A percentile compares a stretch with the other conserved stretches of the same genome.
phyloP scores from a whole-genome alignment of 1,140 invertebrate species.

The Macrostomum lignano region DNA sequence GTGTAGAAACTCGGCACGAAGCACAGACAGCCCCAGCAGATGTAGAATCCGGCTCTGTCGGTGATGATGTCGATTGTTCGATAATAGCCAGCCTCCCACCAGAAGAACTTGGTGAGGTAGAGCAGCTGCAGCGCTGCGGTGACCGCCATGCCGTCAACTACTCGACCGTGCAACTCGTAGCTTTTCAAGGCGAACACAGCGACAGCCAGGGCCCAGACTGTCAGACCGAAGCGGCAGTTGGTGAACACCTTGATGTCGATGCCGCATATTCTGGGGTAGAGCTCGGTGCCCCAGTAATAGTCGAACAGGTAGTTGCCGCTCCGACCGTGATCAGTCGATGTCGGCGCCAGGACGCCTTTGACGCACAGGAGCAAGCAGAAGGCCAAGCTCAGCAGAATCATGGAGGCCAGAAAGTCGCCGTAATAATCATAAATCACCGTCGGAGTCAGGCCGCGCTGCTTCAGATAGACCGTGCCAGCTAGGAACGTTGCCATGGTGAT shows the following conservation, averaged over 20 bases:
- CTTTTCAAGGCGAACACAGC: constrained; percentile 21
- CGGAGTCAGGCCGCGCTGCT: constrained; percentile 13
- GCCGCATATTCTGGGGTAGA: constrained; percentile 31
- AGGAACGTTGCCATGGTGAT: constrained; percentile 22
- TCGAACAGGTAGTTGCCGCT: constrained; percentile 29
- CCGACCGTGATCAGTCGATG: constrained; percentile 14
- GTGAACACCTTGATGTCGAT: constrained; percentile 26
- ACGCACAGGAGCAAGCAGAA: constrained; percentile 29
- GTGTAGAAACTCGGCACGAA: constrained; percentile 34
- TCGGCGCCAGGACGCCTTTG: constrained; percentile 22
- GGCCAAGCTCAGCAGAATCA: constrained; percentile 30
- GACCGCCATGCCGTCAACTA: constrained; percentile 28
- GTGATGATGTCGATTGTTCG: constrained; percentile 35
- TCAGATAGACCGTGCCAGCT: constrained; percentile 13
- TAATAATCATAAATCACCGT: constrained; percentile 29
- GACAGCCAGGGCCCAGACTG: constrained; percentile 33
- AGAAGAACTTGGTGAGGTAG: constrained; percentile 36
- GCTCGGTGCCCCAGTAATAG: constrained; percentile 34
- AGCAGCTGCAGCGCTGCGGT: constrained; percentile 27
- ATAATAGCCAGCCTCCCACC: constrained; percentile 37
- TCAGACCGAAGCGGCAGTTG: constrained; percentile 33
- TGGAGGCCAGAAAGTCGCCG: constrained; percentile 28
- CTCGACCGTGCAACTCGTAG: constrained; percentile 25
- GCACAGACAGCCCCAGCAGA: constrained; percentile 34
- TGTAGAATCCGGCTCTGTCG: constrained; percentile 35